Evolutionary conservation across 2,113 vertebrate species (phyloP), one percentile per base, ranked within the genome.

Genomic region (Stigmatopora argus): DNA sequence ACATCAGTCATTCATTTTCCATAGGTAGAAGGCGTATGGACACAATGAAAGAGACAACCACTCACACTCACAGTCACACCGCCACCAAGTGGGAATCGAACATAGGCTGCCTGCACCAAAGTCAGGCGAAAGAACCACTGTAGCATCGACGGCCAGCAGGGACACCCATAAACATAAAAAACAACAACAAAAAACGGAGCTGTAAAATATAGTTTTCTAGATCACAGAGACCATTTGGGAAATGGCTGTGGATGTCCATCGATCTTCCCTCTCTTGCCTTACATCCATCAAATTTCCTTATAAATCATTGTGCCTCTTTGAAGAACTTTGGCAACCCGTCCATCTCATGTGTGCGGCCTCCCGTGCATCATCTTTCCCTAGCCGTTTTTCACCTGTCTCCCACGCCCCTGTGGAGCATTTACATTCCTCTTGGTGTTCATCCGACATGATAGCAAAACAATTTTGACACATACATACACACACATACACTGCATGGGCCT

Each of bases 381-480:
- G n/a, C 41, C 3, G 19, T 62, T 41, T 15, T 23, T 46, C 41
- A 17, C 38, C 60, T 46, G 60, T 62, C 41, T 46, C 19, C 41
- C 59, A 19, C 44, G 21, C 41, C 44, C 60, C 14, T 41, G 21
- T 46, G 19, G 19, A 46, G 13, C 21, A 21, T 61, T 61, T 31
- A 63, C 45, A 34, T 48, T 34, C 23, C 61, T 48, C 45, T 48
- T 34, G 23, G 61, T 23, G 23, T 21, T 63, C 61, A 63, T 63
- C 47, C 45, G 31, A 8, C 38, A 17, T 13, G 10, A 53, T 15
- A 31, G 47, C 31, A 19, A 11, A 51, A 31, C 60, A 19, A 19
- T n/a, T 61, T 41, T 15, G 41, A 41, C 35, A 59, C 56, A 58
- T 34, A 35, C 49, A 21, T 1, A 21, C 14, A n/a, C 52, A 5